Evolutionary conservation across 2,888 invertebrate genomes (phyloP), one percentile per base, ranked within the genome.

Genomic region (Sycophila texana): DNA sequence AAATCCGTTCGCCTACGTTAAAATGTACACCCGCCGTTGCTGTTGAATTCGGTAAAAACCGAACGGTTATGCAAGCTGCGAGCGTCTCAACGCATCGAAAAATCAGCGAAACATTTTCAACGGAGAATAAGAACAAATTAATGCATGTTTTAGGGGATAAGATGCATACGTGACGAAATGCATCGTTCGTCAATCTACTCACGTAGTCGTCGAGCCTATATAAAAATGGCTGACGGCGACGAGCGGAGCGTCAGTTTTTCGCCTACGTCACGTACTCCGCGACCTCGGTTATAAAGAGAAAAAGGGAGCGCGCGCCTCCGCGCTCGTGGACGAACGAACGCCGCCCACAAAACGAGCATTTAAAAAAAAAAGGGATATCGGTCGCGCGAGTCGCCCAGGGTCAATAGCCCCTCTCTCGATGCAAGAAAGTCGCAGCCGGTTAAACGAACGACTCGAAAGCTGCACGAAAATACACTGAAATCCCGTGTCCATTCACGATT

Each of bases 201-300:
- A 77, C 79, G 82, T 82, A 82, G 80, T 81, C 61, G 26, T 18
- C 10, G 14, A 65, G 65, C 57, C 60, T 81, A 81, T 39, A 39
- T 79, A 79, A 81, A 82, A 79, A 82, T 82, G 82, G 82, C 82
- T 72, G 82, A 66, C 72, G n/a, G 47, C 68, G 71, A 71, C 74
- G 74, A 20, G 68, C 22, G 74, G 47, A 68, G 80, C 76, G 67
- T 82, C 80, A 82, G 81, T 79, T 81, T 76, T 81, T 66, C 47
- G 49, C 18, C 39, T 49, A 22, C 39, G 61, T 47, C n/a, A 67
- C 39, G 39, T 67, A 39, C 49, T 53, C 72, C 72, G 71, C 57
- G 74, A 20, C 22, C 58, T 61, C 68, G 63, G 12, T 14, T 49
- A 53, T n/a, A 49, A 18, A 47, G 30, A 63, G 26, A 39, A 14